Percentiles rank a stretch among this genome's conserved stretches.
Conservation (phyloP, 2,113 vertebrate genomes). For the Pimephales promelas region DNA sequence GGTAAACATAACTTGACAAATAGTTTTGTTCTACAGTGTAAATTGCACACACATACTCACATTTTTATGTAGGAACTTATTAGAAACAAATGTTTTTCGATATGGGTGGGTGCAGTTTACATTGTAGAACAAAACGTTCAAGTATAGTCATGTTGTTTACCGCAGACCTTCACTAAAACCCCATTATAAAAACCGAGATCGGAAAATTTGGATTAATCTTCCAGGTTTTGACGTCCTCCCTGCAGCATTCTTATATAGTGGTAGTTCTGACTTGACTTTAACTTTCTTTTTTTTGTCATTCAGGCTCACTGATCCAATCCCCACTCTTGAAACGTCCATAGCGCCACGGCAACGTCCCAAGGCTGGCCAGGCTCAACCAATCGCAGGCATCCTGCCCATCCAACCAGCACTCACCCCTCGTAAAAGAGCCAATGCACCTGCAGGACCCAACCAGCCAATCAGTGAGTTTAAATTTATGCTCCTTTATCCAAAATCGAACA, state of each 20-base stretch:
- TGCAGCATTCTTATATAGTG: not conserved
- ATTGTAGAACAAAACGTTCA: no score
- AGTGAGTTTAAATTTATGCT: constrained; percentile 63
- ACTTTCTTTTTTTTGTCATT: not conserved
- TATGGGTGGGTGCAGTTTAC: no score
- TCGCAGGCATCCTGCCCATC: constrained; percentile 92
- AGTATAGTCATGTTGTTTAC: no score
- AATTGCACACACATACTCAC: no score
- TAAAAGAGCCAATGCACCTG: constrained; percentile 83
- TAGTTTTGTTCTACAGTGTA: no score
- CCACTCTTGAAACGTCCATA: constrained; percentile 94
- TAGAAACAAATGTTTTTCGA: no score
- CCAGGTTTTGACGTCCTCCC: no score
- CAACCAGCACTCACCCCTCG: constrained; percentile 93
- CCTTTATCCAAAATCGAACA: not conserved
- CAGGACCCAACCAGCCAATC: constrained; percentile 74
- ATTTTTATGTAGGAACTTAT: no score
- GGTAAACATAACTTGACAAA: no score
- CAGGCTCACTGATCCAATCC: constrained; percentile 92
- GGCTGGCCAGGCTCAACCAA: constrained; percentile 90
- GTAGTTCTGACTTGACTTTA: not conserved
- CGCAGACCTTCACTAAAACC: no score
- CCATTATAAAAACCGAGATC: no score
- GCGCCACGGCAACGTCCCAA: constrained; percentile 95
- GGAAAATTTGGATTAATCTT: no score